These are phyloP conservation scores for Morone chrysops DNA, from an alignment of 2,113 vertebrate genomes.

Conservation along the genomic window DNA sequence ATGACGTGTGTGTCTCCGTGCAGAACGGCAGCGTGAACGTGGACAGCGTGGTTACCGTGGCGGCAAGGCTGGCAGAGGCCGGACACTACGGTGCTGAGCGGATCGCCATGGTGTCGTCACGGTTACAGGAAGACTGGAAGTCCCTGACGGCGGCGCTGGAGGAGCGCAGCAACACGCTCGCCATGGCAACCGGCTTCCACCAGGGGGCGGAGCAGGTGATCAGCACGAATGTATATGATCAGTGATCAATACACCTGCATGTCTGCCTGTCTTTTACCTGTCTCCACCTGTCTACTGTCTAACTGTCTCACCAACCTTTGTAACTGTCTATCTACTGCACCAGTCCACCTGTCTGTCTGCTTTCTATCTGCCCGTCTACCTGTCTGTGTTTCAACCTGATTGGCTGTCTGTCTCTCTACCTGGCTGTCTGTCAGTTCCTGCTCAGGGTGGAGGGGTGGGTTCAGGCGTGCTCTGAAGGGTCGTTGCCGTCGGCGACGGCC, in stretches of 20 bases:
- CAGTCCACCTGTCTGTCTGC: background rate
- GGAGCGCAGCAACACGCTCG: slow-evolving; percentile 94
- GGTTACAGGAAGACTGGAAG: slow-evolving; percentile 98
- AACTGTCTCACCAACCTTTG: background rate
- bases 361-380: background rate
- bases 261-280: background rate
- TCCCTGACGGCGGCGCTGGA: slow-evolving; percentile 93
- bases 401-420: background rate
- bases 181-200: slow-evolving; percentile 97
- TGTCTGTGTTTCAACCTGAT: background rate
- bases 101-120: slow-evolving; percentile 93
- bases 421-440: slow-evolving; percentile 86
- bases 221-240: background rate
- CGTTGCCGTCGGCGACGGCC: slow-evolving; percentile 90
- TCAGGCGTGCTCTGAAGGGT: slow-evolving; percentile 93
- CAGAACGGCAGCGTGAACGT: slow-evolving; percentile 99
- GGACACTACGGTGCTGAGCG: slow-evolving; percentile 96
- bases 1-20: background rate
- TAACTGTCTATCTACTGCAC: background rate
- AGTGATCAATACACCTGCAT: background rate
- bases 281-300: background rate
- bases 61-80: slow-evolving; percentile 90
- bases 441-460: slow-evolving; percentile 93
- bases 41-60: slow-evolving; percentile 97
- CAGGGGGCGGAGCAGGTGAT: slow-evolving; percentile 97